A percentile compares a stretch with the other conserved stretches of the same genome.
Evolutionary conservation across 1,140 invertebrate species (phyloP).

Genomic region (Zophobas atratus): DNA sequence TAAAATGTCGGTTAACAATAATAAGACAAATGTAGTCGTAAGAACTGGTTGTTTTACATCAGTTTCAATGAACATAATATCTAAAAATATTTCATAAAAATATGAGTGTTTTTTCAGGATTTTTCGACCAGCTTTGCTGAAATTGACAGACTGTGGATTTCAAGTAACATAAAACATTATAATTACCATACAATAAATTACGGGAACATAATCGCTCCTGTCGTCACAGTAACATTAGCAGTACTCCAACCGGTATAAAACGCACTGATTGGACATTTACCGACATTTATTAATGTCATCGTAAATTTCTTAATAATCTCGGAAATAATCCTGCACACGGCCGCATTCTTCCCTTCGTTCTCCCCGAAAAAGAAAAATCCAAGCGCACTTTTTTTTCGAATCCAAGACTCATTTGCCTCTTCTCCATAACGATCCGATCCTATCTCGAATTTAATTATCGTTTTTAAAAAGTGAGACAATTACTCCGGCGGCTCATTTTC

Average conservation of each 20-base stretch:
- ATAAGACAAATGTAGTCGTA: no score
- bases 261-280: neutral
- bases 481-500: constrained; percentile 32
- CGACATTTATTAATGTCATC: constrained; percentile 1
- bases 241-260: neutral
- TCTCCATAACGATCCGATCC: constrained; percentile 26
- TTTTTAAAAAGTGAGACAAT: constrained; percentile 14
- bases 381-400: neutral
- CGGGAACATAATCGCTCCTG: neutral
- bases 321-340: constrained; percentile 7
- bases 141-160: neutral
- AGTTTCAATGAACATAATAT: no score
- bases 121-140: neutral
- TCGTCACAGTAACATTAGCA: neutral
- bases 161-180: neutral
- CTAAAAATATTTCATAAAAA: no score
- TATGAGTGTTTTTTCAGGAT: no score
- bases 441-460: constrained; percentile 24
- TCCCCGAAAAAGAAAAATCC: neutral
- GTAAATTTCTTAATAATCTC: constrained; percentile 30
- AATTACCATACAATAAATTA: neutral
- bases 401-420: neutral
- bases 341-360: constrained; percentile 1
- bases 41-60: no score
- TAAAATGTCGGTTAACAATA: no score